These are phyloP conservation scores for Cyprinodon brontotheroides DNA, from an alignment of 2,113 vertebrate genomes.

Conservation along the genomic window DNA sequence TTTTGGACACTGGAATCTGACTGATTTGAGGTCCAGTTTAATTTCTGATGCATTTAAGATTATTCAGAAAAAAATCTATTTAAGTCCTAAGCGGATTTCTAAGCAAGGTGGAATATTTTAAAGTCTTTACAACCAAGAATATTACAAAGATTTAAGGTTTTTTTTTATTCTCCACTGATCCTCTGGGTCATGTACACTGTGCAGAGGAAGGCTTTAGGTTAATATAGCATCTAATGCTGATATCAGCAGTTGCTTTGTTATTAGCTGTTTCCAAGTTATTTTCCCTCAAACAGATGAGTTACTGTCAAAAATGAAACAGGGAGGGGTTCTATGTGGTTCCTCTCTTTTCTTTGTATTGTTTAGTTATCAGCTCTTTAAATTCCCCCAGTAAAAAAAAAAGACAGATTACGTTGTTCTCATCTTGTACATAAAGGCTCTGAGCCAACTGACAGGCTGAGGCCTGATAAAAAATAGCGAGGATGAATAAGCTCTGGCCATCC, in stretches of 20 bases:
- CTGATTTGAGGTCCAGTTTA: neutral
- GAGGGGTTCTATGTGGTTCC: constrained; percentile 82
- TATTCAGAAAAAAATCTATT: neutral
- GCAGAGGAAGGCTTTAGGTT: neutral
- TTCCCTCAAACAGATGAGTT: constrained; percentile 39
- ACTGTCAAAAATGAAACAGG: constrained; percentile 70
- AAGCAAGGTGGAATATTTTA: neutral
- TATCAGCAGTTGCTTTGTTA: constrained; percentile 39
- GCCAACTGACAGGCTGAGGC: constrained; percentile 44
- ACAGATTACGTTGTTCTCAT: constrained; percentile 25
- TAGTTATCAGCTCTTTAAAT: constrained; percentile 67
- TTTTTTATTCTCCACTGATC: neutral
- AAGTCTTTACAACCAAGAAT: neutral
- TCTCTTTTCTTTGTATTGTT: constrained; percentile 82
- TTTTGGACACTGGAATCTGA: constrained; percentile 45
- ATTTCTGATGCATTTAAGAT: neutral
- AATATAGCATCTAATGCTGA: constrained; percentile 21
- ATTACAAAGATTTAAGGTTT: neutral
- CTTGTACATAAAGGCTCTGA: constrained; percentile 23
- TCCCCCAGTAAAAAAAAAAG: constrained; percentile 61
- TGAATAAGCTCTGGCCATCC: constrained; percentile 49
- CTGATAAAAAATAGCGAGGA: constrained; percentile 54
- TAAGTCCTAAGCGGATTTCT: neutral
- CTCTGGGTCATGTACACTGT: constrained; percentile 6
- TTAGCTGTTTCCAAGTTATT: constrained; percentile 49